Evolutionary conservation across 37 sponge, comb jelly and placozoan genomes (phyloP).

Genomic region (Ephydatia muelleri): DNA sequence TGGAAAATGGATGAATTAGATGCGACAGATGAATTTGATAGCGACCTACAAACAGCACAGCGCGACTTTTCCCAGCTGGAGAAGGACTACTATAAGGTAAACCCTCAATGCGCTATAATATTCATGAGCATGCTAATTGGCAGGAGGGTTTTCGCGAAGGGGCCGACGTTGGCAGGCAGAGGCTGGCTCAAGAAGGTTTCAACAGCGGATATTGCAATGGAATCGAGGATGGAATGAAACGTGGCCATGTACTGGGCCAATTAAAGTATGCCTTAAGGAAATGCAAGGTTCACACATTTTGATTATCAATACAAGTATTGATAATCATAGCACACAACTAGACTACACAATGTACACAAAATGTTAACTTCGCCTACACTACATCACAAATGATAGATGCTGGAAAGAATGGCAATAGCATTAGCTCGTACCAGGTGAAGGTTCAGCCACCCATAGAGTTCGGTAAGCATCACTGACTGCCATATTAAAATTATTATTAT

Average conservation of each 20-base stretch:
- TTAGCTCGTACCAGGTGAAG: too few relatives aligned
- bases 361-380: too few relatives aligned
- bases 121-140: neutral
- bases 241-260: too few relatives aligned
- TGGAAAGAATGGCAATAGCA: too few relatives aligned
- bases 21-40: conserved; percentile 6
- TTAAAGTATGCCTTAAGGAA: conserved; percentile 26
- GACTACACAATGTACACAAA: too few relatives aligned
- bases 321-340: too few relatives aligned
- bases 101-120: too few relatives aligned
- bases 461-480: too few relatives aligned
- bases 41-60: conserved; percentile 12
- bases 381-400: too few relatives aligned
- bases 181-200: conserved; percentile 22
- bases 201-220: conserved; percentile 12
- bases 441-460: too few relatives aligned
- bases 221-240: neutral
- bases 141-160: conserved; percentile 50
- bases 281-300: neutral
- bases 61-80: neutral
- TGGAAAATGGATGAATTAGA: conserved; percentile 9
- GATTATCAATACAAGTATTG: too few relatives aligned
- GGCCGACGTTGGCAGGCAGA: conserved; percentile 15
- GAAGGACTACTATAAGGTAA: neutral
- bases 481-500: too few relatives aligned